Conservation (phyloP, 2,797 vertebrate species). For the Poeciliopsis infans region DNA sequence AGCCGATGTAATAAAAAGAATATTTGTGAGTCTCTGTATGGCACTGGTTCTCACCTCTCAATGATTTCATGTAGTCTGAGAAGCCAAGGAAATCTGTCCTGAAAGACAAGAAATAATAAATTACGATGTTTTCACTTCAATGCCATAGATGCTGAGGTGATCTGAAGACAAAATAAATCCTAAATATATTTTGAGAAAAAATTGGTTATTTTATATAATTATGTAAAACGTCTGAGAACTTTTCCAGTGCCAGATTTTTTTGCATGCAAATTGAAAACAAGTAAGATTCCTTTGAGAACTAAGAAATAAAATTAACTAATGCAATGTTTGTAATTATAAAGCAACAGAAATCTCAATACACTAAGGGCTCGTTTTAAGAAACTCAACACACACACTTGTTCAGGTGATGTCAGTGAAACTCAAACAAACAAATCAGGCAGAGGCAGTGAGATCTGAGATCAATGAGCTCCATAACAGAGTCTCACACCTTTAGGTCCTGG, state of each 20-base stretch:
- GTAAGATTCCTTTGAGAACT: background rate
- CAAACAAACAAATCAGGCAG: constrained; percentile 10
- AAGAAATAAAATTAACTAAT: background rate
- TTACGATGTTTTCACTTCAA: background rate
- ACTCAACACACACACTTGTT: background rate
- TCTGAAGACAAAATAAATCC: background rate
- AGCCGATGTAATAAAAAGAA: background rate
- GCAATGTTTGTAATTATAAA: background rate
- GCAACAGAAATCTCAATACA: background rate
- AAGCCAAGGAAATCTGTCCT: constrained; percentile 93
- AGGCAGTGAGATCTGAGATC: background rate
- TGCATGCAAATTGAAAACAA: background rate
- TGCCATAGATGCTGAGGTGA: background rate
- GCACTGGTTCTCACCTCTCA: constrained; percentile 77
- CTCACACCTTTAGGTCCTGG: constrained; percentile 24
- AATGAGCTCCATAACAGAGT: constrained; percentile 28
- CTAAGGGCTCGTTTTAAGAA: background rate
- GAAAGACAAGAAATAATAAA: constrained; percentile 27
- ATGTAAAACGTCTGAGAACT: background rate
- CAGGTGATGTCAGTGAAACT: background rate
- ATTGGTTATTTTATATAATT: background rate
- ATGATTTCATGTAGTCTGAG: constrained; percentile 85
- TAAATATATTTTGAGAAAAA: background rate
- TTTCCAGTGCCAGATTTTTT: background rate
- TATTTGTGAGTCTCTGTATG: background rate